Base-by-base conservation (phyloP, 53 echinoderm and acorn worm genomes). In the Paracentrotus lividus region DNA sequence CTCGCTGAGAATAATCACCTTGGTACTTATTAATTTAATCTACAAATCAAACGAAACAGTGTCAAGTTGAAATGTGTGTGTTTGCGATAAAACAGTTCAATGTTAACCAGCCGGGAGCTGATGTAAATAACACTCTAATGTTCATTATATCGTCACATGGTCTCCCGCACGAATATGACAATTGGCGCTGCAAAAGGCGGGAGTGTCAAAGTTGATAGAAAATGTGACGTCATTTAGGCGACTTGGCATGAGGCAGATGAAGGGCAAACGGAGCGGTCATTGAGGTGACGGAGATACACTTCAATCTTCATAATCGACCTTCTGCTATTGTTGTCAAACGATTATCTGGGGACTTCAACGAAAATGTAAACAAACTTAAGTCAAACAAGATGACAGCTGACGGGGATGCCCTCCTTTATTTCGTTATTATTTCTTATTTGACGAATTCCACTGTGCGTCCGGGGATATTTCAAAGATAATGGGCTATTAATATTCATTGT, bases 291-390 rank as follows among this genome's bases (percentile, higher is more conserved):
- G 47, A 81, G 81, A 81, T 81, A 47, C 81, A 45, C 81, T 81
- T 81, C 81, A 81, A 45, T 81, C 81, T 36, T 47, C 81, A 44
- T 21, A 81, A n/a, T 81, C 81, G 47, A 81, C 81, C 81, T 47
- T n/a, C 45, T 9, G 47, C 47, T 47, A 81, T 81, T 81, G 81
- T 81, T 32, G 81, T 45, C 81, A 47, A 47, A 7, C 81, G 81
- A 81, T 81, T 81, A 81, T 81, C 44, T n/a, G 47, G 47, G 81
- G 47, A 81, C 81, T 81, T 81, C 7, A 81, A 45, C 42, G 47
- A 81, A 81, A 45, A 81, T 23, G 81, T 81, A 81, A 81, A 81
- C 81, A 81, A 81, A 81, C n/a, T 81, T n/a, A 81, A 81, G 49
- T 81, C 47, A 81, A 81, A 81, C 47, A 47, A 44, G 81, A 47